Base-by-base conservation (phyloP, 2,113 vertebrate genomes). In the Solea senegalensis region DNA sequence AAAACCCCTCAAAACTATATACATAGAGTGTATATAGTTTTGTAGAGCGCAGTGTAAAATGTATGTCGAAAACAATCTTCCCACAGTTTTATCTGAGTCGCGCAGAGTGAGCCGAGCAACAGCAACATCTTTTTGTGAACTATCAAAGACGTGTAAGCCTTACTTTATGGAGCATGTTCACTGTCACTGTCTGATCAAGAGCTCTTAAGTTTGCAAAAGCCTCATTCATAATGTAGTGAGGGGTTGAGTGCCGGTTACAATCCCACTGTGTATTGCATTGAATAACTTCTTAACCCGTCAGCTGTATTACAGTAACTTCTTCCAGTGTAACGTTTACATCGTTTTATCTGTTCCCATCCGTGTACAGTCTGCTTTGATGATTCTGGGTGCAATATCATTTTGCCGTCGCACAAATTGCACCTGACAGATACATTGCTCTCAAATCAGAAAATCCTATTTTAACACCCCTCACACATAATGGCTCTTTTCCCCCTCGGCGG, bases 401-500 rank as follows among this genome's bases (percentile, higher is more conserved):
- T 3, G 15, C 9, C 8, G 10, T 16, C n/a, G 39, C 63, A 45
- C 52, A 78, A 68, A 74, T 63, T 40, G 70, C 44, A 34, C 43
- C 28, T 69, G 48, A 76, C 57, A 74, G 53, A 74, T 72, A 68
- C 66, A 41, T 1, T 16, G 59, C n/a, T 68, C 60, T 79, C 15
- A 78, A 55, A 82, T 82, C 70, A 62, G 21, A 59, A 9, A 2
- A 71, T 49, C 43, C 59, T 68, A 79, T 70, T 78, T 67, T 26
- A 21, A 74, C 74, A 78, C 57, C 40, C 60, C 62, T 76, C 74
- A 40, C 67, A 70, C 60, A 45, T 81, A 73, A 79, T 41, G 68
- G 51, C 64, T 64, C 67, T 55, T 27, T 63, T 27, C 53, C 56
- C 56, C 13, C 66, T 44, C 56, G 65, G 81, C 66, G 43, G 12